These are phyloP conservation scores for Aphidius gifuensis DNA, from an alignment of 1,140 invertebrate genomes.

Conservation along the genomic window DNA sequence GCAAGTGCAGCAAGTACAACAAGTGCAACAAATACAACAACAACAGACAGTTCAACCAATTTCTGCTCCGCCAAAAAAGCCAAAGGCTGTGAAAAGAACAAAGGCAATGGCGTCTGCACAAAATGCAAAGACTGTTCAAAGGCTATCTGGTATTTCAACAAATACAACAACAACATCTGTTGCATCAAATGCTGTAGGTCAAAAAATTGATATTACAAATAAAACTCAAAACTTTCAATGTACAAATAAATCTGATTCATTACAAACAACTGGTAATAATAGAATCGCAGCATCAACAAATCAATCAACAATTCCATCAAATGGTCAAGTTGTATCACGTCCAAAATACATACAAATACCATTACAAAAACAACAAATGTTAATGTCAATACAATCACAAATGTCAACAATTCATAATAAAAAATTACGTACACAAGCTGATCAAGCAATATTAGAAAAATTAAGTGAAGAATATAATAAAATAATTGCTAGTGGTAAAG, in stretches of 20 bases:
- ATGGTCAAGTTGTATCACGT: conserved; percentile 45
- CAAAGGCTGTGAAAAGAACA: conserved; percentile 46
- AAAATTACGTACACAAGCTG: conserved; percentile 47
- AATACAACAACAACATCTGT: conserved; percentile 41
- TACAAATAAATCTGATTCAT: background rate
- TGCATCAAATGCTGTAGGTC: conserved; percentile 12
- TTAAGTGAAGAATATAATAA: conserved; percentile 58
- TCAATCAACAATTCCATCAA: conserved; percentile 38
- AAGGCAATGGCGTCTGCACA: conserved; percentile 41
- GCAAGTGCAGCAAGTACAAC: background rate
- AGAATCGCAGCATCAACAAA: background rate
- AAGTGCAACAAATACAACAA: background rate
- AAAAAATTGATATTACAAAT: conserved; percentile 1
- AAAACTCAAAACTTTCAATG: conserved; percentile 1
- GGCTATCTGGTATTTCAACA: conserved; percentile 28
- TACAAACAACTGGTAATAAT: background rate
- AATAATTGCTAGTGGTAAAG: conserved; percentile 58
- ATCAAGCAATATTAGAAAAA: conserved; percentile 51
- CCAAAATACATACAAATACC: conserved; percentile 47
- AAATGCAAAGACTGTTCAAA: conserved; percentile 29
- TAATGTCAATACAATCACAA: conserved; percentile 55
- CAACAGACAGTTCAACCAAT: conserved; percentile 14
- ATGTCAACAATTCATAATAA: conserved; percentile 51
- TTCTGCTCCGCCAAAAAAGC: conserved; percentile 39
- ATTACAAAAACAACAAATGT: conserved; percentile 46